Conservation (phyloP, 1,140 invertebrate genomes). For the Macrotrachela quadricornifera region DNA sequence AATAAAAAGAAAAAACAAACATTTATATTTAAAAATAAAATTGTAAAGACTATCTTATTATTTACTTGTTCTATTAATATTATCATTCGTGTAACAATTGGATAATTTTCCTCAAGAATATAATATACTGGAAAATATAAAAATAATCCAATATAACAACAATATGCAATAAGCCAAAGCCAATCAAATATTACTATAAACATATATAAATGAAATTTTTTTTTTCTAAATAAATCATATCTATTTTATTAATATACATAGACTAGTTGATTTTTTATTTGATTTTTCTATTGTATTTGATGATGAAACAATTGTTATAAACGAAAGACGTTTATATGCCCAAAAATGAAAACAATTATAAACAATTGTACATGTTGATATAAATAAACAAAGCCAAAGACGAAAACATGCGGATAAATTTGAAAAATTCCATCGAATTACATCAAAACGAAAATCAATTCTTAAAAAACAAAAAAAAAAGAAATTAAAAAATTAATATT, state of each 20-base stretch:
- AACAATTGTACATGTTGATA: slow-evolving; percentile 30
- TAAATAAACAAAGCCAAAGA: slow-evolving; percentile 37
- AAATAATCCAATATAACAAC: slow-evolving; percentile 10
- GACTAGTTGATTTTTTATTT: not conserved
- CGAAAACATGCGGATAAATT: slow-evolving; percentile 35
- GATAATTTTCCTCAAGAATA: not conserved
- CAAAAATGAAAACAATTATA: slow-evolving; percentile 38
- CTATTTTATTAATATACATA: not conserved
- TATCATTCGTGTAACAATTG: not conserved
- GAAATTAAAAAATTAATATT: not conserved
- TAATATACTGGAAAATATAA: not conserved
- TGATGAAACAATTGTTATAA: not conserved
- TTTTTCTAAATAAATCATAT: not conserved
- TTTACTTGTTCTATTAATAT: slow-evolving; percentile 38
- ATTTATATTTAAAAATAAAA: too few species aligned
- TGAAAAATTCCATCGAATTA: slow-evolving; percentile 36
- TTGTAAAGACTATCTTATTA: too few species aligned
- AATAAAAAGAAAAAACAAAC: not conserved
- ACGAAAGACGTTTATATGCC: slow-evolving; percentile 15
- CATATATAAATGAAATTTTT: too few species aligned
- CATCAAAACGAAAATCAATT: slow-evolving; percentile 34
- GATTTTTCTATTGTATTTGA: not conserved
- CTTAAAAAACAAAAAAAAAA: slow-evolving; percentile 23
- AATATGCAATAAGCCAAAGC: slow-evolving; percentile 19
- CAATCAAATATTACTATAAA: slow-evolving; percentile 22